Conservation (phyloP, 2,113 vertebrate species). For the Strigops habroptila region DNA sequence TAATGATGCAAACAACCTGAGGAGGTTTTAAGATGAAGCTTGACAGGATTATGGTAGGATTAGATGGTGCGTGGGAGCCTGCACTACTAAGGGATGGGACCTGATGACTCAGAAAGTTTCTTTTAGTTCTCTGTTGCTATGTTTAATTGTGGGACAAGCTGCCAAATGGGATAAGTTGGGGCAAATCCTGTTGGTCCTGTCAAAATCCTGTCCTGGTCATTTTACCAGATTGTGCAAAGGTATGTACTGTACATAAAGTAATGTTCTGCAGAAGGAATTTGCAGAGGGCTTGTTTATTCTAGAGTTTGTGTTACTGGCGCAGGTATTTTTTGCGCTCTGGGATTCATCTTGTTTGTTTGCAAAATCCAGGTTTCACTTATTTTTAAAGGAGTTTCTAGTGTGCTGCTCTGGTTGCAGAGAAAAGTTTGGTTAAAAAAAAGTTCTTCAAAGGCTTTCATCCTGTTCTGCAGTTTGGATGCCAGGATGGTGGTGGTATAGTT, state of each 20-base stretch:
- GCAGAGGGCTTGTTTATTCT: neutral
- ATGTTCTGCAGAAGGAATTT: neutral
- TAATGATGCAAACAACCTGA: neutral
- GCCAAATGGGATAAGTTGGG: neutral
- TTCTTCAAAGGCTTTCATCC: neutral
- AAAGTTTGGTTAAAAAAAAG: neutral
- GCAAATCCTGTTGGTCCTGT: neutral
- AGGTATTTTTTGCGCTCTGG: neutral
- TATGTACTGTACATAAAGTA: neutral
- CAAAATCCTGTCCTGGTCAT: neutral
- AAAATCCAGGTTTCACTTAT: neutral
- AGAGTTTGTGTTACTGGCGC: neutral
- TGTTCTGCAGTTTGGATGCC: rapidly evolving
- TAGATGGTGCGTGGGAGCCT: neutral
- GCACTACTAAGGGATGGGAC: neutral
- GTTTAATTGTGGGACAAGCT: neutral
- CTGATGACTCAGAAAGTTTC: neutral
- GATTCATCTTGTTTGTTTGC: neutral
- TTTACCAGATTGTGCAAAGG: neutral
- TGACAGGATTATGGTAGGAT: neutral
- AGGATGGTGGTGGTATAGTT: neutral
- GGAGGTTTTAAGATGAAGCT: neutral
- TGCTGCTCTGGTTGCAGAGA: neutral
- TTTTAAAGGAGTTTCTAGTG: neutral
- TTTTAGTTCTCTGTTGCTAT: neutral